A percentile compares a stretch with the other conserved stretches of the same genome.
phyloP scores from a whole-genome alignment of 2,113 vertebrate species.

The Oreotrochilus melanogaster region DNA sequence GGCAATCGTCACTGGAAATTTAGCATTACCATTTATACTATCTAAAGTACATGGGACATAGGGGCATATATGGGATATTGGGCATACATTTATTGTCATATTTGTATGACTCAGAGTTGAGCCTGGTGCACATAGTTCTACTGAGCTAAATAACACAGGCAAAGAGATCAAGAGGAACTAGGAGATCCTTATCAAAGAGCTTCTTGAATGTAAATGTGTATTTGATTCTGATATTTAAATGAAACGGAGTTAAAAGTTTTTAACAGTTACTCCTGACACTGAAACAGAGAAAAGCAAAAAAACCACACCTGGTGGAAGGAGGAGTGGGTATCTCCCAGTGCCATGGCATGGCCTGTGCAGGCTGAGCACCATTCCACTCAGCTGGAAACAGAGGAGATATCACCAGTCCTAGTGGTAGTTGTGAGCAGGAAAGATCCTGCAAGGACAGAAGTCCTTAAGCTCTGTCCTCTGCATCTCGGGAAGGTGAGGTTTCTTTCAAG shows the following conservation, averaged over 20 bases:
- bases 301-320: neutral
- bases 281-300: neutral
- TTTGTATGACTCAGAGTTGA: neutral
- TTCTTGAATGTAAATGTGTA: neutral
- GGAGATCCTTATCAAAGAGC: neutral
- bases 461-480: neutral
- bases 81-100: neutral
- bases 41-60: neutral
- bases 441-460: neutral
- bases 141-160: neutral
- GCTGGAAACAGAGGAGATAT: neutral
- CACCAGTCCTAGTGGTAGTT: fast-evolving
- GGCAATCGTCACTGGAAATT: neutral
- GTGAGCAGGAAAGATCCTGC: neutral
- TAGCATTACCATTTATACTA: neutral
- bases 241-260: neutral
- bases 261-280: neutral
- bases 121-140: neutral
- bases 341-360: neutral
- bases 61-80: too few relatives aligned
- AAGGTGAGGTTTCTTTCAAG: neutral
- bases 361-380: fast-evolving
- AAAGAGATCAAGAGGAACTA: neutral
- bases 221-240: neutral
- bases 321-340: fast-evolving